Evolutionary conservation across 2,888 invertebrate species (phyloP), one percentile per base, ranked within the genome.

Genomic region (Synanthedon vespiformis): DNA sequence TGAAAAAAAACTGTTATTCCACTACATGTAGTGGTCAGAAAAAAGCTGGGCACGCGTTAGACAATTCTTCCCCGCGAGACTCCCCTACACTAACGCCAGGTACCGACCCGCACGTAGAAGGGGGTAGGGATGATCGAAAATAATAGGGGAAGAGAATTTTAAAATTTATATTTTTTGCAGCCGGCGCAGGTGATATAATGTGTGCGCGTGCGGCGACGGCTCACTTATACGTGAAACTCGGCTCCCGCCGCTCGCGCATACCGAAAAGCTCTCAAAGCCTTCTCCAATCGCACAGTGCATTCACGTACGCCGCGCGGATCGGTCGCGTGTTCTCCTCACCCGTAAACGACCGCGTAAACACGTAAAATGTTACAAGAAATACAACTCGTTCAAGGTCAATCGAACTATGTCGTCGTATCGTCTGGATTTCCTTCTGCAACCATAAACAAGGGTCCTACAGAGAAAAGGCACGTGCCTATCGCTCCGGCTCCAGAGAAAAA

Each of bases 361-460:
- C 79, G 78, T 73, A 80, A 75, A 70, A 88, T 88, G 88, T 71
- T 88, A 57, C 88, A 88, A 80, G 88, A 88, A 72, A 76, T 88
- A 65, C 88, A 88, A 79, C 82, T 88, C 65, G 76, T 80, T 61
- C 87, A 85, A 70, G 86, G 87, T 63, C 89, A 90, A 78, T 79
- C 86, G 61, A 90, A 90, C 72, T 90, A 90, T 77, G 90, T 91
- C 56, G 90, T 91, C 65, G 90, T 91, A 61, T 88, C 90, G 48
- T 82, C 87, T 16, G 83, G 86, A 58, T 88, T 87, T 64, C 79
- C 84, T 47, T 75, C 82, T n/a, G 75, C 80, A 50, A 78, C 81
- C 27, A 66, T 89, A 50, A 74, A 88, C n/a, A 89, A 88, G 58
- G 71, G 82, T 40, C 76, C 88, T 3, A 73, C 88, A 53, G 89